phyloP scores from a whole-genome alignment of 2,888 invertebrate species.

The Rotaria sp. region DNA sequence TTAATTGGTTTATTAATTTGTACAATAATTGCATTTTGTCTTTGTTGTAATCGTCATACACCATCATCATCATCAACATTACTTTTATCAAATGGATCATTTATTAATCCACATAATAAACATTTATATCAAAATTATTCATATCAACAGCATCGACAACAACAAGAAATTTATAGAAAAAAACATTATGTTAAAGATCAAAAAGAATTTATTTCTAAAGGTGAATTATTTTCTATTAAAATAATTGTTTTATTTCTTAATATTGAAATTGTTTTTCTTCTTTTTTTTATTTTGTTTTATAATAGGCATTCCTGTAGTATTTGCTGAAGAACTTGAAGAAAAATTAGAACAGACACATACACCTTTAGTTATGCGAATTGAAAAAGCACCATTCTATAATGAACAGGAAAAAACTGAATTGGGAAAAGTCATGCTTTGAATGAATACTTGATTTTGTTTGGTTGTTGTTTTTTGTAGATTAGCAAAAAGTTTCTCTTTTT shows the following conservation, averaged over 20 bases:
- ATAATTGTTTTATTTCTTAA: too few relatives aligned
- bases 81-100: slow-evolving; percentile 15
- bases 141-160: background rate
- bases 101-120: background rate
- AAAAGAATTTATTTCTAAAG: background rate
- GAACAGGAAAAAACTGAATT: background rate
- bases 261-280: too few relatives aligned
- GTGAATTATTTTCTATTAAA: background rate
- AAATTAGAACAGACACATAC: slow-evolving; percentile 2
- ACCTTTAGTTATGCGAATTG: slow-evolving; percentile 22
- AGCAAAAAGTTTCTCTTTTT: background rate
- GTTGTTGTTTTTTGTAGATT: background rate
- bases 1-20: background rate
- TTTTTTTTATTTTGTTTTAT: background rate
- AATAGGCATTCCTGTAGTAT: slow-evolving; percentile 17
- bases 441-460: background rate
- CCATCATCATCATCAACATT: slow-evolving; percentile 27
- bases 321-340: slow-evolving; percentile 23
- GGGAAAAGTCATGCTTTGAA: background rate
- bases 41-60: slow-evolving; percentile 4
- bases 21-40: slow-evolving; percentile 26
- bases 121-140: background rate
- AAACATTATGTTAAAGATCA: slow-evolving; percentile 1
- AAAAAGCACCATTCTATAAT: background rate
- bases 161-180: background rate